Percentiles rank a stretch among this genome's conserved stretches.
These are phyloP conservation scores for Coptodon rendalli DNA, from an alignment of 2,113 vertebrate species.

Conservation along the genomic window DNA sequence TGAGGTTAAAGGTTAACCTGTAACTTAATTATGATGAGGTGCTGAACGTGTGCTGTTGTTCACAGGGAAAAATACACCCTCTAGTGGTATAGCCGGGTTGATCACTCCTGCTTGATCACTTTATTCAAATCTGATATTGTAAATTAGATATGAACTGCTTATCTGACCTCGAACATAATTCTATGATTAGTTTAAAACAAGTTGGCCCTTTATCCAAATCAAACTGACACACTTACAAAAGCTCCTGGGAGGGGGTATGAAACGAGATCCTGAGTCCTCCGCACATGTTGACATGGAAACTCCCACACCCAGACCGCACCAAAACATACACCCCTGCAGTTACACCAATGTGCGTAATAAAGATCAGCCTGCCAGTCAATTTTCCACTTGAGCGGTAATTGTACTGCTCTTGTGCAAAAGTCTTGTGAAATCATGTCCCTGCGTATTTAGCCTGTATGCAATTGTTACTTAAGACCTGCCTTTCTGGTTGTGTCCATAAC, in stretches of 20 bases:
- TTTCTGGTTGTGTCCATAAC: neutral
- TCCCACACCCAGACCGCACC: neutral
- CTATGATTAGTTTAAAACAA: neutral
- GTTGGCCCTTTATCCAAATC: neutral
- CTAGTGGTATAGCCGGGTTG: neutral
- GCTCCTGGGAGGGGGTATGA: neutral
- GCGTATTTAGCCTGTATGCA: neutral
- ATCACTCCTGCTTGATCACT: neutral
- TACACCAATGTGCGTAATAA: neutral
- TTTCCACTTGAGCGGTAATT: neutral
- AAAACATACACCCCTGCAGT: slow-evolving; percentile 14
- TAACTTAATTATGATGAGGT: neutral
- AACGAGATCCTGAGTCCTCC: neutral
- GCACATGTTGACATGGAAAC: neutral
- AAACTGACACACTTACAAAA: neutral
- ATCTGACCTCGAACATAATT: neutral
- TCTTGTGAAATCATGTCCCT: neutral
- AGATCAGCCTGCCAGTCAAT: neutral
- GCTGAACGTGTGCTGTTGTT: neutral
- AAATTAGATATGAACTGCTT: neutral
- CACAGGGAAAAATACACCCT: neutral
- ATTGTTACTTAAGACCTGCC: neutral
- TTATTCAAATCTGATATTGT: neutral
- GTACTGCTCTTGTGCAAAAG: neutral
- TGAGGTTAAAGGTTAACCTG: neutral